Conservation (phyloP, 2,888 invertebrate species). For the Cryptus armator region DNA sequence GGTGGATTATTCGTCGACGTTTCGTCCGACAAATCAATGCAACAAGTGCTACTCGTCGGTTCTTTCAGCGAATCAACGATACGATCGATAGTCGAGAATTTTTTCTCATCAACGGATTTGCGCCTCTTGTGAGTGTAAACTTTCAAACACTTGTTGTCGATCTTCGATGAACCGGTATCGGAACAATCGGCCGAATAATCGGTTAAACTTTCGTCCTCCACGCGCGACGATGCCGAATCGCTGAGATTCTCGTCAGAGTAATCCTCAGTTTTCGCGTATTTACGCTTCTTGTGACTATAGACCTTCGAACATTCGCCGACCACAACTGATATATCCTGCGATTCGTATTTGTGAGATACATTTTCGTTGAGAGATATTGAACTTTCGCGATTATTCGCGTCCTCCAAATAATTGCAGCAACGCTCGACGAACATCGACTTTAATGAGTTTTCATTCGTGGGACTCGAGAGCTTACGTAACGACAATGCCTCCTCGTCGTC, state of each 20-base stretch:
- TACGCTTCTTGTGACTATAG: conserved; percentile 82
- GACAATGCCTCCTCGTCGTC: conserved; percentile 33
- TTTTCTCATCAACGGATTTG: conserved; percentile 73
- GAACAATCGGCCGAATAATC: background rate
- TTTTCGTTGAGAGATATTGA: conserved; percentile 63
- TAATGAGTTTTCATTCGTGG: conserved; percentile 55
- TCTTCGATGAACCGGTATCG: conserved; percentile 33
- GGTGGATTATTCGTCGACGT: conserved; percentile 76
- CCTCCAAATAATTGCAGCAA: conserved; percentile 77
- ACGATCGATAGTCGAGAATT: conserved; percentile 51
- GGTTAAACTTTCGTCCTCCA: conserved; percentile 13
- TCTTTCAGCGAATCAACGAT: conserved; percentile 62
- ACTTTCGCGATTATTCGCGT: conserved; percentile 34
- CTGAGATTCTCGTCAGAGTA: conserved; percentile 28
- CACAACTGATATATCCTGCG: conserved; percentile 68
- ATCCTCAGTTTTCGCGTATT: conserved; percentile 68
- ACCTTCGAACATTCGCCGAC: conserved; percentile 82
- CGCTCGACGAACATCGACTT: conserved; percentile 76
- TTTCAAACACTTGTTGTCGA: conserved; percentile 80
- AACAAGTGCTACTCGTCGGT: conserved; percentile 73
- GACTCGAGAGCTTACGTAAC: conserved; percentile 14
- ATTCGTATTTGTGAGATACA: conserved; percentile 57
- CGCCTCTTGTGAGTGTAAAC: conserved; percentile 83
- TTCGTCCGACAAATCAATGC: conserved; percentile 81
- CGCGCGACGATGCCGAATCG: conserved; percentile 21